phyloP scores from a whole-genome alignment of 1,140 invertebrate genomes.

The Zeugodacus cucurbitae region DNA sequence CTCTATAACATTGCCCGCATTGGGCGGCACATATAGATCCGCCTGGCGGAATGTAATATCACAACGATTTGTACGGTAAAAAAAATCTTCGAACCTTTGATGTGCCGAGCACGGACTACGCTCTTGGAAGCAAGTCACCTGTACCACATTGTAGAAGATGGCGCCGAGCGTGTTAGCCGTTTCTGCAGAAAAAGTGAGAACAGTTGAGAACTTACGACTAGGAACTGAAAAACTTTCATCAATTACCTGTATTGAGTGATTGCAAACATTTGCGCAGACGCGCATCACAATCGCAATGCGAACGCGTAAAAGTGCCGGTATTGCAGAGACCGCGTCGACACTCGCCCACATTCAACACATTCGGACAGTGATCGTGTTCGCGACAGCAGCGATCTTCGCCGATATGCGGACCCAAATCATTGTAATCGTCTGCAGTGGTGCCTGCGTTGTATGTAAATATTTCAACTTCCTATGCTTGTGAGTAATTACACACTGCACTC shows the following conservation, averaged over 20 bases:
- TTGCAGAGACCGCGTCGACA: constrained; percentile 77
- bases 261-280: constrained; percentile 75
- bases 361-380: constrained; percentile 80
- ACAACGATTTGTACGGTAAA: constrained; percentile 56
- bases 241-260: constrained; percentile 69
- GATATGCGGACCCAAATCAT: constrained; percentile 74
- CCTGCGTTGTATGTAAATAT: constrained; percentile 48
- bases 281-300: constrained; percentile 79
- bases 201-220: not conserved
- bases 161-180: constrained; percentile 76
- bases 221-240: not conserved
- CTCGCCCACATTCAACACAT: constrained; percentile 70
- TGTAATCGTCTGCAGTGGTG: constrained; percentile 71
- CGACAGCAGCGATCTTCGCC: constrained; percentile 80
- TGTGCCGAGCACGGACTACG: constrained; percentile 73
- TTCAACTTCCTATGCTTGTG: not conserved
- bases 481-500: not conserved
- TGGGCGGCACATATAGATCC: constrained; percentile 61
- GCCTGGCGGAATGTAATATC: constrained; percentile 57
- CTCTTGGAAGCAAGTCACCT: constrained; percentile 76
- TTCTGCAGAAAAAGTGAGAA: constrained; percentile 57
- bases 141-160: constrained; percentile 77
- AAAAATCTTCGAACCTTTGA: constrained; percentile 70
- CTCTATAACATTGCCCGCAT: constrained; percentile 58
- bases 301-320: constrained; percentile 75